These are phyloP conservation scores for Miltochrista miniata DNA, from an alignment of 2,888 invertebrate species.

Conservation along the genomic window DNA sequence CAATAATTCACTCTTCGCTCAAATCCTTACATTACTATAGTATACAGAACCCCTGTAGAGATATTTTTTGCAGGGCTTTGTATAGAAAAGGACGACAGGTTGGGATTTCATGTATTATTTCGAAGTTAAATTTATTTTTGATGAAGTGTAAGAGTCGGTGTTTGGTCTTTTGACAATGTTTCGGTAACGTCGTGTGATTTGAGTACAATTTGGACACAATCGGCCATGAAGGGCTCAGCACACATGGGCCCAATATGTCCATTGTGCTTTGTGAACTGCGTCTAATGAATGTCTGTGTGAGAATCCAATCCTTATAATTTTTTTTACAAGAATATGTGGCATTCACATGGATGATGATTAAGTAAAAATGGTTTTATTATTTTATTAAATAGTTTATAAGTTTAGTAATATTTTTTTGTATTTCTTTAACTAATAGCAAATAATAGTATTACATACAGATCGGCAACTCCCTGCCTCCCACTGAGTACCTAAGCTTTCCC, in stretches of 20 bases:
- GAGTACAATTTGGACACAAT: constrained; percentile 63
- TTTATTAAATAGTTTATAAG: no score
- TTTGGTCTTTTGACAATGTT: constrained; percentile 66
- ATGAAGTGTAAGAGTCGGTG: constrained; percentile 81
- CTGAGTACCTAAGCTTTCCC: no score
- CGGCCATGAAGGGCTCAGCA: constrained; percentile 68
- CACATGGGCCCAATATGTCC: constrained; percentile 77
- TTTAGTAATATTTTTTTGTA: no score
- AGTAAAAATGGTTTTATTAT: constrained; percentile 6
- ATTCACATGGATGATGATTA: constrained; percentile 35
- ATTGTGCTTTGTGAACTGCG: constrained; percentile 62
- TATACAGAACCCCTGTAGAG: constrained; percentile 45
- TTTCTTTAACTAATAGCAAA: no score
- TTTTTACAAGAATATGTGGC: constrained; percentile 28
- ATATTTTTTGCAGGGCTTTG: constrained; percentile 54
- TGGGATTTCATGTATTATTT: constrained; percentile 59
- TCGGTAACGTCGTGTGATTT: constrained; percentile 62
- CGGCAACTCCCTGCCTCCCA: no score
- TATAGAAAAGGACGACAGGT: constrained; percentile 61
- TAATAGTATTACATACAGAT: no score
- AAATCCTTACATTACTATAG: constrained; percentile 52
- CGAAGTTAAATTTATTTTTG: constrained; percentile 76
- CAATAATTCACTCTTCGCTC: constrained; percentile 69
- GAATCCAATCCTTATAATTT: constrained; percentile 42
- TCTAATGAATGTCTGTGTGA: constrained; percentile 67